phyloP scores from a whole-genome alignment of 2,888 invertebrate species.

The Micropterix aruncella region DNA sequence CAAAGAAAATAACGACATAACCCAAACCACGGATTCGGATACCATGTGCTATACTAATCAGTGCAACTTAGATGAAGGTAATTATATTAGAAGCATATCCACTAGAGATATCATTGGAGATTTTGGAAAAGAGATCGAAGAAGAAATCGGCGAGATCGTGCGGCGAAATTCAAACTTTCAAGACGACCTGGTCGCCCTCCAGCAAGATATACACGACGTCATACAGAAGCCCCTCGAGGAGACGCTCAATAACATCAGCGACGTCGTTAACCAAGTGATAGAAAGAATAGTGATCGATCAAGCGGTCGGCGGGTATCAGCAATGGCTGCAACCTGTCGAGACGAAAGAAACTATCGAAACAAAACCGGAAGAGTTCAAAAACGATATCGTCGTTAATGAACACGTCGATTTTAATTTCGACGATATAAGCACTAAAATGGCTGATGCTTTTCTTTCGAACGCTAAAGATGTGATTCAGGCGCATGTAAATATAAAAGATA shows the following conservation, averaged over 20 bases:
- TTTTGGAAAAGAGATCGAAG: constrained; percentile 44
- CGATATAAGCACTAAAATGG: constrained; percentile 29
- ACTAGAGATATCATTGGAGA: constrained; percentile 40
- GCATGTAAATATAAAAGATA: constrained; percentile 13
- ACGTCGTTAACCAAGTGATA: constrained; percentile 36
- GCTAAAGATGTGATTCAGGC: constrained; percentile 38
- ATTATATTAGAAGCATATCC: constrained; percentile 15
- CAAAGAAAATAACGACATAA: constrained; percentile 5
- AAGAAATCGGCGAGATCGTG: constrained; percentile 37
- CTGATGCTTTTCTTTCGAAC: constrained; percentile 43
- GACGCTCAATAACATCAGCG: constrained; percentile 37
- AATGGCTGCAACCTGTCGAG: neutral
- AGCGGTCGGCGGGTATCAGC: constrained; percentile 4
- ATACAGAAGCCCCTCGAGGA: constrained; percentile 35
- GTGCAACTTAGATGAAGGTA: constrained; percentile 4
- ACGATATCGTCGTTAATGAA: neutral
- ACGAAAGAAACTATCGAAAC: neutral
- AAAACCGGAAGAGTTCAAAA: neutral
- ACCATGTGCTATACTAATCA: neutral
- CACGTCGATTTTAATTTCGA: constrained; percentile 7
- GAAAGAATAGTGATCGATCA: constrained; percentile 33
- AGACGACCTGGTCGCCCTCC: constrained; percentile 32
- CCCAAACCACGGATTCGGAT: constrained; percentile 7
- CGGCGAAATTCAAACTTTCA: constrained; percentile 34
- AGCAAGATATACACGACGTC: constrained; percentile 35